phyloP scores from a whole-genome alignment of 1,140 invertebrate genomes.

The Meteorus sp. region DNA sequence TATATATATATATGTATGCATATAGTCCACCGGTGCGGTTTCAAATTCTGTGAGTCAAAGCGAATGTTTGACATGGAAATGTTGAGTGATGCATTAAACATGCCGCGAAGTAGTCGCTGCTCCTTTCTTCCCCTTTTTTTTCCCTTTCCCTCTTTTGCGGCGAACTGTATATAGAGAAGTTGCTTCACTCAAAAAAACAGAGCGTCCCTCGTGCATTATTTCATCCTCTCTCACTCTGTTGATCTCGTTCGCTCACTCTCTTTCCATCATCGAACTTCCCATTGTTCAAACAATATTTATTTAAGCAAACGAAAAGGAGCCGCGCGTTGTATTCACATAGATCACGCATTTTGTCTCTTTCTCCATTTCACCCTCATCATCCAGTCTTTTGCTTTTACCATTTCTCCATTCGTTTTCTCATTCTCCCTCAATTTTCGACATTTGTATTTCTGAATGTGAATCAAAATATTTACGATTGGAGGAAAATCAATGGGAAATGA shows the following conservation, averaged over 20 bases:
- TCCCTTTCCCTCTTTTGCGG: slow-evolving; percentile 27
- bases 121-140: neutral
- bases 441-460: no score
- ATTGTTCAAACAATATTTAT: slow-evolving; percentile 51
- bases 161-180: neutral
- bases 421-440: no score
- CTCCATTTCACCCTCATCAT: neutral
- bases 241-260: slow-evolving; percentile 12
- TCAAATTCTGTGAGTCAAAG: slow-evolving; percentile 59
- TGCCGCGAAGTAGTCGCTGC: slow-evolving; percentile 40
- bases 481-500: no score
- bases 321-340: neutral
- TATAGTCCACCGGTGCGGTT: slow-evolving; percentile 34
- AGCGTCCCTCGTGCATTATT: no score
- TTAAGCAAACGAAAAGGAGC: slow-evolving; percentile 54
- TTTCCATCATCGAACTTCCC: slow-evolving; percentile 13
- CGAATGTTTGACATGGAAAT: slow-evolving; percentile 61
- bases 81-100: slow-evolving; percentile 59
- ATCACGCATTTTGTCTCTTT: neutral
- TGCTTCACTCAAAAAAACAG: slow-evolving; percentile 3
- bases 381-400: slow-evolving; percentile 4
- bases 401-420: no score
- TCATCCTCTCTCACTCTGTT: no score
- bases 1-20: no score
- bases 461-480: no score